Evolutionary conservation across 2,888 invertebrate genomes (phyloP), one percentile per base, ranked within the genome.

Genomic region (Thelaira solivaga): DNA sequence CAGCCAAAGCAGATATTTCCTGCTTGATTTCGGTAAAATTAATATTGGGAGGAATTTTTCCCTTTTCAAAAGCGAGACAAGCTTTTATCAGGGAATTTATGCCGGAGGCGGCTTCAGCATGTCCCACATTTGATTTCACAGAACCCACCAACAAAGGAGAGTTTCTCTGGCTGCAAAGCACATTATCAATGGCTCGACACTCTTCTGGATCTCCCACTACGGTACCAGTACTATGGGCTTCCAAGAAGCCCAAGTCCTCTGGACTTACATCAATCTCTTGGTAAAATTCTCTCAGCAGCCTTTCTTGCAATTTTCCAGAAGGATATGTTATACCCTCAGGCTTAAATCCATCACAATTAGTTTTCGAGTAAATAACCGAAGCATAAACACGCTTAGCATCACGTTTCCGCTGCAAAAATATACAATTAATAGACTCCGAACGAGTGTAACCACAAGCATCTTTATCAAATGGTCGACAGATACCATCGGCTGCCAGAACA

Each of bases 71-170:
- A 0, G 95, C 94, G 57, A 96, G 91, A 55, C 95, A 86, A 81
- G 93, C 94, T 91, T 97, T 97, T 0, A 94, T 92, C 75, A 97
- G 87, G 0, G 96, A 94, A 82, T 95, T 95, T 1, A 97, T 90
- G 7, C 96, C 95, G 4, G 95, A 95, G 1, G 93, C 92, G 0
- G 97, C 94, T 86, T 98, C 98, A 0, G 95, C 92, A 88, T 98
- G 98, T 0, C 98, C 98, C 87, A 97, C 91, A 88, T 97, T 98
- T 0, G 97, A 97, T 87, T 98, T 98, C 31, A 97, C 93, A 0
- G 97, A 96, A 1, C 98, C 98, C 73, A 98, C 94, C 55, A 92
- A 89, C 0, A 97, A 91, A 0, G 97, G 94, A 0, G 92, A 93
- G 0, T 91, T 92, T n/a, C 97, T 91, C 20, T 92, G 92, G 4